Conservation (phyloP, 2,797 vertebrate genomes). For the Melanotaenia parkinsoni region DNA sequence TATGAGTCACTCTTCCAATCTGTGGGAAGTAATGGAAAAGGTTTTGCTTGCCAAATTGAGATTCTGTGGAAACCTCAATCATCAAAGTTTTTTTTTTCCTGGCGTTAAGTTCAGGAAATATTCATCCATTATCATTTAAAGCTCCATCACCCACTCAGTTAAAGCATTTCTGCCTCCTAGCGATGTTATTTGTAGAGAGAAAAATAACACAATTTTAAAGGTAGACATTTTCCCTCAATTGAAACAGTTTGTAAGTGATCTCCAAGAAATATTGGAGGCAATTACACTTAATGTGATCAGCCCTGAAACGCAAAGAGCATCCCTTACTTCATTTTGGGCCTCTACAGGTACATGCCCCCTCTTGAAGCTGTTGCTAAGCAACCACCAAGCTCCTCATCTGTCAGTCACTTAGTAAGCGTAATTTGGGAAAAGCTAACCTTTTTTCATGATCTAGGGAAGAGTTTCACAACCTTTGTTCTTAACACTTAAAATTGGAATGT, state of each 20-base stretch:
- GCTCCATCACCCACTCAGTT: constrained; percentile 7
- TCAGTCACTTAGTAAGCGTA: not conserved
- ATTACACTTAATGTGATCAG: constrained; percentile 22
- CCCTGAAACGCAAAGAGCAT: constrained; percentile 13
- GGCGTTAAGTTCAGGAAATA: constrained; percentile 28
- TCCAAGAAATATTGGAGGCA: constrained; percentile 5
- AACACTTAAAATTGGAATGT: not conserved
- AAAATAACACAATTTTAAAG: constrained; percentile 21
- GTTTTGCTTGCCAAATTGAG: constrained; percentile 20
- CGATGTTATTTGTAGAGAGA: constrained; percentile 6
- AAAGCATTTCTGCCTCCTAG: constrained; percentile 3
- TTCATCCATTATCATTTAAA: constrained; percentile 55
- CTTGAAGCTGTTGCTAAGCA: constrained; percentile 19
- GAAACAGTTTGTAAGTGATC: not conserved
- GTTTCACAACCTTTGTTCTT: not conserved
- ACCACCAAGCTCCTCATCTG: constrained; percentile 6
- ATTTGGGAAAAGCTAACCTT: not conserved
- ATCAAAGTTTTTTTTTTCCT: constrained; percentile 33
- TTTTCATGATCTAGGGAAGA: not conserved
- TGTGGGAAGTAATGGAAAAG: constrained; percentile 33
- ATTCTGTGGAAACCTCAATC: constrained; percentile 19
- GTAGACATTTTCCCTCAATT: constrained; percentile 10
- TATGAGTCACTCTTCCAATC: constrained; percentile 33
- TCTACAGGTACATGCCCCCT: not conserved
- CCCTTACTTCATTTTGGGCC: constrained; percentile 15